Evolutionary conservation across 2,113 vertebrate species (phyloP), one percentile per base, ranked within the genome.

Genomic region (Laticauda laticaudata): DNA sequence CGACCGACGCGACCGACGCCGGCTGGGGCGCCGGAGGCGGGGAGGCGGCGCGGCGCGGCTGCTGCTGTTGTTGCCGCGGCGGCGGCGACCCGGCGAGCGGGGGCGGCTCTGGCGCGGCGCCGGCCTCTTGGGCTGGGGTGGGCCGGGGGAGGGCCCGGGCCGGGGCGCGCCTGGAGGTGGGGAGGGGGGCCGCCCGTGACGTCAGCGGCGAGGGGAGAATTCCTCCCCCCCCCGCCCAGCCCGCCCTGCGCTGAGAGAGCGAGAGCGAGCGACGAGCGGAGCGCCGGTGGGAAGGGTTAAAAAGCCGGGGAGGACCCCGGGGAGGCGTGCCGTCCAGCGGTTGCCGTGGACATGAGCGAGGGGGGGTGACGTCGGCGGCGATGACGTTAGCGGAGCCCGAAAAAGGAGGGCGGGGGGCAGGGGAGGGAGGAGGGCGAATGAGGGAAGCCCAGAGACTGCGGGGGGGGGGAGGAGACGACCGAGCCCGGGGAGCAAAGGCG

Each of bases 231-330:
- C 45, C 45, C 5, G 3, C 45, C 45, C 45, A 48, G 1, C 48
- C 48, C 48, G 48, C 48, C 48, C 48, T 51, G 48, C 48, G 48
- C 48, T 51, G 48, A 51, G 48, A 51, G 48, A 8, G 48, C 1
- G 45, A 15, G 34, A 34, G 55, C 23, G 45, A 6, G n/a, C n/a
- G n/a, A n/a, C n/a, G 45, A 6, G 48, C 8, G 34, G 34, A 34
- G 55, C 23, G 43, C 21, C 10, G 21, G 89, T 0, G 43, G 0
- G 96, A 97, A 95, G 96, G 97, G 96, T 26, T 64, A n/a, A 51
- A 96, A 97, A 97, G 86, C 96, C 95, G 94, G 91, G 98, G 98
- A 98, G 98, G 98, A 98, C 97, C 98, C 98, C 95, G 5, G 54
- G 12, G 10, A 39, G 64, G 48, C 3, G 43, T 93, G 92, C 75